Percentiles rank a stretch among this genome's conserved stretches.
Conservation (phyloP, 2,113 vertebrate species). For the Ailurus styani region DNA sequence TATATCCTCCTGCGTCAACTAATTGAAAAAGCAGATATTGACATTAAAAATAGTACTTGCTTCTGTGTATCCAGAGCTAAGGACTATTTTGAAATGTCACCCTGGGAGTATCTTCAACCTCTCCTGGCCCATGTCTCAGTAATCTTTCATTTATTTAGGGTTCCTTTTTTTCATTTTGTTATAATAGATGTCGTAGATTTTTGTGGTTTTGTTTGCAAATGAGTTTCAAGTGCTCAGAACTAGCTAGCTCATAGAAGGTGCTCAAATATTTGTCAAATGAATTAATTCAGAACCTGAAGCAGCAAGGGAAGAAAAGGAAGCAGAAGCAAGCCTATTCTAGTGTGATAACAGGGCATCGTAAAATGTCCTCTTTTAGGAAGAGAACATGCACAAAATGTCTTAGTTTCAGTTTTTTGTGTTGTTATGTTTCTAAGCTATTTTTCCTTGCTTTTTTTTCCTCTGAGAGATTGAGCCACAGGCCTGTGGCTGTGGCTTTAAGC, state of each 20-base stretch:
- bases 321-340: not conserved
- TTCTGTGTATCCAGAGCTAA: not conserved
- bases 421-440: not conserved
- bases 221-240: not conserved
- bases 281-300: not conserved
- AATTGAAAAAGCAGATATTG: not conserved
- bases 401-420: not conserved
- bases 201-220: not conserved
- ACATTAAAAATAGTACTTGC: not conserved
- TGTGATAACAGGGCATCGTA: not conserved
- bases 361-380: not conserved
- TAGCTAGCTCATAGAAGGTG: not conserved
- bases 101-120: not conserved
- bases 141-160: not conserved
- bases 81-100: not conserved
- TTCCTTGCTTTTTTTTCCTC: not conserved
- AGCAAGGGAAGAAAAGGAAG: not conserved
- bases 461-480: not conserved
- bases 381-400: not conserved
- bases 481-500: not conserved
- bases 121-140: not conserved
- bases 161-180: not conserved
- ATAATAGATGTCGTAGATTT: not conserved
- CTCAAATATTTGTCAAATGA: not conserved
- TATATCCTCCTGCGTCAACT: not conserved